Evolutionary conservation across 2,797 vertebrate genomes (phyloP).

Genomic region (Pseudochirops cupreus): DNA sequence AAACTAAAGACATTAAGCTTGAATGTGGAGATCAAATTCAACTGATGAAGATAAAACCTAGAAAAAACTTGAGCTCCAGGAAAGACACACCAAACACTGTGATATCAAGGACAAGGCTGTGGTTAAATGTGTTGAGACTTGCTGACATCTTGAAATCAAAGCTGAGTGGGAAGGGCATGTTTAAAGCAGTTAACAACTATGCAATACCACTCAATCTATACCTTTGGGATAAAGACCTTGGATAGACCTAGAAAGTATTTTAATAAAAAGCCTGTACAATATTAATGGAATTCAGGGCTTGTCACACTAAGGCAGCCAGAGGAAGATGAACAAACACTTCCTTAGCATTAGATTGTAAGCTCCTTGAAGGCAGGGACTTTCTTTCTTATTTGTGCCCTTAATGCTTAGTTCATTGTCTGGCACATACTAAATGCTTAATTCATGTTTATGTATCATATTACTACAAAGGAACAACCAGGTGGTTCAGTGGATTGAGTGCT

Average conservation of each 20-base stretch:
- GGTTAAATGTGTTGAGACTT: not conserved
- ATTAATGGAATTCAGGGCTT: not conserved
- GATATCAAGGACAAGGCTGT: not conserved
- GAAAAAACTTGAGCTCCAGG: not conserved
- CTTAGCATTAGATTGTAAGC: not conserved
- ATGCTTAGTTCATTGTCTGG: not conserved
- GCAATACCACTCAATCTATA: not conserved
- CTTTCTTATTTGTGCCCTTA: not conserved
- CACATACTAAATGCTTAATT: not conserved
- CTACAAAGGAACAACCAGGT: not conserved
- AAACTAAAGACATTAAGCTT: not conserved
- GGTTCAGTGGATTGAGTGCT: not conserved
- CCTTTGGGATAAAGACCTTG: not conserved
- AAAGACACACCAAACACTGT: not conserved
- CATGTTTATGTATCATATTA: not conserved
- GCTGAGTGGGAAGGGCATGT: not conserved
- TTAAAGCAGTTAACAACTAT: not conserved
- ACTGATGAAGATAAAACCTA: not conserved
- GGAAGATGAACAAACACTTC: not conserved
- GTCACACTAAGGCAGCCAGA: not conserved
- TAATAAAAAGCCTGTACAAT: not conserved
- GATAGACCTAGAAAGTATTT: not conserved
- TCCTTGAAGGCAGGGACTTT: not conserved
- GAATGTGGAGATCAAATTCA: not conserved
- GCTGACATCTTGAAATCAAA: constrained; percentile 3